Percentiles rank a stretch among this genome's conserved stretches.
phyloP scores from a whole-genome alignment of 2,888 invertebrate genomes.

The Magallana nippona region DNA sequence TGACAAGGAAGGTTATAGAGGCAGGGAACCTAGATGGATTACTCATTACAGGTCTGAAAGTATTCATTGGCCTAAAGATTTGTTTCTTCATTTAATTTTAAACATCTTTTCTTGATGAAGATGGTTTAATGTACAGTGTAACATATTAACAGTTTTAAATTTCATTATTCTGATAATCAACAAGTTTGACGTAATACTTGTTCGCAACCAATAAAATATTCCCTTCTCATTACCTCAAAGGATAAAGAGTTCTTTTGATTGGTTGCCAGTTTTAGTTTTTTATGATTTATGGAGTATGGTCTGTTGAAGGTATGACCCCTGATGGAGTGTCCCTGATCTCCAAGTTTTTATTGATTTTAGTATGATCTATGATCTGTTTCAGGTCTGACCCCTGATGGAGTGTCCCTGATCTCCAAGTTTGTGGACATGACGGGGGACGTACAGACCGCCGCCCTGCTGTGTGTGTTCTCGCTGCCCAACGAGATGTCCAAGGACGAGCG shows the following conservation, averaged over 20 bases:
- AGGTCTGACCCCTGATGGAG: slow-evolving; percentile 78
- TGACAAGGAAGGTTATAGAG: slow-evolving; percentile 86
- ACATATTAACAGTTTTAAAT: neutral
- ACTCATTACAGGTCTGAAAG: slow-evolving; percentile 85
- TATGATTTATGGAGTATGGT: no score
- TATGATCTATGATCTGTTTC: no score
- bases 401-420: slow-evolving; percentile 91
- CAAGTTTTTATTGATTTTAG: no score
- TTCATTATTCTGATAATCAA: no score
- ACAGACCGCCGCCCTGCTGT: slow-evolving; percentile 87
- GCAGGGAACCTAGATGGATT: slow-evolving; percentile 92
- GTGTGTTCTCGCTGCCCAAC: slow-evolving; percentile 88
- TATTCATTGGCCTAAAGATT: neutral
- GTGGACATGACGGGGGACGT: slow-evolving; percentile 93
- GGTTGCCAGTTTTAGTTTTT: no score
- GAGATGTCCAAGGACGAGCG: slow-evolving; percentile 84
- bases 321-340: no score
- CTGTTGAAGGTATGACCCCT: no score
- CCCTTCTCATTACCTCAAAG: no score
- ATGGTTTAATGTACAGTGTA: neutral
- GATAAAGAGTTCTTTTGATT: no score
- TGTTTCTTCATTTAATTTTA: no score
- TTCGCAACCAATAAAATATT: no score
- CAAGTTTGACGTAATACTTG: no score
- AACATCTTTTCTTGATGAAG: neutral